A percentile compares a stretch with the other conserved stretches of the same genome.
Conservation (phyloP, 2,888 invertebrate genomes). For the Lochmaea crataegi region DNA sequence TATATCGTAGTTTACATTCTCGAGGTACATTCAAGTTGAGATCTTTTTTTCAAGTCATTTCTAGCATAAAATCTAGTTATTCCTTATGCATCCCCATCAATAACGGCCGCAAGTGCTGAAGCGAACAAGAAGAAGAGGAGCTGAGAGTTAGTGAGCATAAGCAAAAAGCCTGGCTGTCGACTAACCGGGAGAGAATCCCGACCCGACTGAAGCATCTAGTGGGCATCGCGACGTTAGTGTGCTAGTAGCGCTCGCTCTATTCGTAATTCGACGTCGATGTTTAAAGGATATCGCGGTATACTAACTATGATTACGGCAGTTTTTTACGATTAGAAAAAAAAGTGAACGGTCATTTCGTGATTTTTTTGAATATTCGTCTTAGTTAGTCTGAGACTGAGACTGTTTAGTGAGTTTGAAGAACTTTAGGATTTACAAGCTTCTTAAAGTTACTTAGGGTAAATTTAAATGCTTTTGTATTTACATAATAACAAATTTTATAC, state of each 20-base stretch:
- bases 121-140: conserved; percentile 27
- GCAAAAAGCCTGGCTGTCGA: conserved; percentile 54
- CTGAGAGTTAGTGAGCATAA: conserved; percentile 44
- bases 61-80: conserved; percentile 28
- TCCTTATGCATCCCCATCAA: conserved; percentile 34
- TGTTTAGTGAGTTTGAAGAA: not conserved
- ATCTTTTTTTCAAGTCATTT: conserved; percentile 17
- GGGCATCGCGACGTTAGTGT: conserved; percentile 55
- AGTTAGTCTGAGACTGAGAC: not conserved
- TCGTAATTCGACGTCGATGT: not conserved
- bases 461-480: too few species aligned
- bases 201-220: conserved; percentile 49
- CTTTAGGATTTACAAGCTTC: too few species aligned
- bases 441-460: too few species aligned
- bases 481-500: too few species aligned
- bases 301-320: not conserved
- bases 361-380: not conserved
- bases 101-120: conserved; percentile 35
- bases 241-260: conserved; percentile 44
- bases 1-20: not conserved
- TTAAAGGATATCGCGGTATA: not conserved
- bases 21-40: not conserved
- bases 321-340: not conserved
- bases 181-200: conserved; percentile 51
- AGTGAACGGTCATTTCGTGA: too few species aligned